Percentiles rank a stretch among this genome's conserved stretches.
Evolutionary conservation across 2,888 invertebrate species (phyloP).

Genomic region (Caenorhabditis sp.): DNA sequence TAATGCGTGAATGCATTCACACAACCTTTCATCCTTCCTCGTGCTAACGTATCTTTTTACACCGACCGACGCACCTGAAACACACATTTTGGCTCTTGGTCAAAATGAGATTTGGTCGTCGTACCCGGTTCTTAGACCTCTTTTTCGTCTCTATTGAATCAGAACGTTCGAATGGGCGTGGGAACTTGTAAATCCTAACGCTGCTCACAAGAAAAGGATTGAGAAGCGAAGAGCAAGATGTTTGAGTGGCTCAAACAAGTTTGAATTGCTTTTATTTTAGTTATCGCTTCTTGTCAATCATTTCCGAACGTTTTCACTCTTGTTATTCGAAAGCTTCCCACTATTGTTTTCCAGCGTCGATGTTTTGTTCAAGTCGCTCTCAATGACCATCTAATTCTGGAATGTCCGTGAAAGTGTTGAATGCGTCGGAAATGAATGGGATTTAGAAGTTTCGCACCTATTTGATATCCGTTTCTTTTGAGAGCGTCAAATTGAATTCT

Average conservation of each 20-base stretch:
- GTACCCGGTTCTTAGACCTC: constrained; percentile 7
- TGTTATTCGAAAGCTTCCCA: not conserved
- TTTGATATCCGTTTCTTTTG: too few species aligned
- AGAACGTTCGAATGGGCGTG: constrained; percentile 42
- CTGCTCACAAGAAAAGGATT: constrained; percentile 7
- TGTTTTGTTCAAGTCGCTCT: too few species aligned
- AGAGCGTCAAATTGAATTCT: constrained; percentile 13
- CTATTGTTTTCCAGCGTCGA: not conserved
- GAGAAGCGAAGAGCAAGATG: constrained; percentile 2
- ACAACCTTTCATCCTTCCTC: not conserved
- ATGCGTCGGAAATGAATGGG: constrained; percentile 22
- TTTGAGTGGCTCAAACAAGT: constrained; percentile 40
- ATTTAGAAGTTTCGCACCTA: not conserved
- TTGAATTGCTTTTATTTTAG: constrained; percentile 7
- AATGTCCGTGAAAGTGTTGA: constrained; percentile 6
- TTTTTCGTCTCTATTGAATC: constrained; percentile 7
- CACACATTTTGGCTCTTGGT: not conserved
- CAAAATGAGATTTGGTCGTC: not conserved
- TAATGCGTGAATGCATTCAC: constrained; percentile 14
- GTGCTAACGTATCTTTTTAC: constrained; percentile 44
- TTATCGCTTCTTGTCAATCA: constrained; percentile 37
- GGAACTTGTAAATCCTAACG: constrained; percentile 25
- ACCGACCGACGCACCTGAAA: not conserved
- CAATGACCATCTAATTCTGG: too few species aligned
- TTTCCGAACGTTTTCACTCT: constrained; percentile 23